A percentile compares a stretch with the other conserved stretches of the same genome.
Conservation (phyloP, 2,888 invertebrate genomes). For the Hyles lineata region DNA sequence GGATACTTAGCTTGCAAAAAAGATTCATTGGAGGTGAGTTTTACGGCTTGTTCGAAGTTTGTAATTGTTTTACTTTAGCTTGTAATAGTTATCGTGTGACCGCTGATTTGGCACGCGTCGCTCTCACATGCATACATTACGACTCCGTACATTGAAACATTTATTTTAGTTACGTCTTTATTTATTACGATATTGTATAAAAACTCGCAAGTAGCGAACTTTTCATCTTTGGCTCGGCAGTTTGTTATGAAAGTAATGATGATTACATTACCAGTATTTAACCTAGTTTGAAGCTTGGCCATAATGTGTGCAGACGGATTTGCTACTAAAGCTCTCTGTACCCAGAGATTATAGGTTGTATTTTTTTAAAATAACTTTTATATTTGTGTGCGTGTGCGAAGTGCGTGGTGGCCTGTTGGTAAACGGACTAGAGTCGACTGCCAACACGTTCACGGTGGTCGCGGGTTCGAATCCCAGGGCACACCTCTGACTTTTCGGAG, state of each 20-base stretch:
- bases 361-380: constrained; percentile 12
- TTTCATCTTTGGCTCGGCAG: not conserved
- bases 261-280: not conserved
- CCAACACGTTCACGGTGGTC: too few relatives aligned
- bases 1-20: not conserved
- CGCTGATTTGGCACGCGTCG: constrained; percentile 23
- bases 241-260: not conserved
- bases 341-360: not conserved
- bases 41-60: constrained; percentile 7
- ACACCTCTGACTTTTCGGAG: too few relatives aligned
- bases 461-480: too few relatives aligned
- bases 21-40: constrained; percentile 25
- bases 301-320: not conserved
- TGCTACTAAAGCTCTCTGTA: not conserved
- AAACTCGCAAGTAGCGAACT: not conserved
- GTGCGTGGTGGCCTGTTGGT: too few relatives aligned
- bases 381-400: too few relatives aligned
- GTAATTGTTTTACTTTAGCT: constrained; percentile 25
- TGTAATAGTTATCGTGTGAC: constrained; percentile 11
- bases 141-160: not conserved
- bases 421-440: too few relatives aligned
- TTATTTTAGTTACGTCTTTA: not conserved
- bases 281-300: constrained; percentile 12
- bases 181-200: not conserved
- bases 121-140: constrained; percentile 7